A percentile compares a stretch with the other conserved stretches of the same genome.
Evolutionary conservation across 2,113 vertebrate species (phyloP).

Genomic region (Oplegnathus fasciatus): DNA sequence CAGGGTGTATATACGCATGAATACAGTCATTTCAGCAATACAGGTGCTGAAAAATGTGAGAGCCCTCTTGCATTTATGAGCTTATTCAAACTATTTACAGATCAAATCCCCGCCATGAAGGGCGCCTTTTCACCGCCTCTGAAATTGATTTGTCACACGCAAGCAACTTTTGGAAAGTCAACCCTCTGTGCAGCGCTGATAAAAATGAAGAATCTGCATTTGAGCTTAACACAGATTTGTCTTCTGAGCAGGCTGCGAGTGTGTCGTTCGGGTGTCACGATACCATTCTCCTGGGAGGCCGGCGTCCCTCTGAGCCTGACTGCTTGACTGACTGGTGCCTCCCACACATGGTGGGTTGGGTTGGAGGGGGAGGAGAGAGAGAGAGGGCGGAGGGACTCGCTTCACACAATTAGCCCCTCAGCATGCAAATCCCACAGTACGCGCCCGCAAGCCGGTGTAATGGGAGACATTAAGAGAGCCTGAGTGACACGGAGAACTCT

Average conservation of each 20-base stretch:
- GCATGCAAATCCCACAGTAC: slow-evolving; percentile 67
- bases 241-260: slow-evolving; percentile 25
- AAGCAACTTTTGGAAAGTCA: slow-evolving; percentile 69
- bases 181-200: slow-evolving; percentile 72
- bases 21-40: slow-evolving; percentile 7
- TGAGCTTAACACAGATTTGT: slow-evolving; percentile 67
- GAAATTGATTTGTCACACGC: slow-evolving; percentile 76
- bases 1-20: background rate
- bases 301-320: slow-evolving; percentile 38
- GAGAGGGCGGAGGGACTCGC: background rate
- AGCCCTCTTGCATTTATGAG: slow-evolving; percentile 48
- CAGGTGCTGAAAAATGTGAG: slow-evolving; percentile 34
- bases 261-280: slow-evolving; percentile 40
- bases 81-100: slow-evolving; percentile 57
- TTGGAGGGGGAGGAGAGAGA: slow-evolving; percentile 25
- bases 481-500: slow-evolving; percentile 49
- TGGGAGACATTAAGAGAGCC: slow-evolving; percentile 53
- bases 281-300: slow-evolving; percentile 60
- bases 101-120: slow-evolving; percentile 58
- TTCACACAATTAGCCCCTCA: slow-evolving; percentile 63
- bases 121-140: slow-evolving; percentile 26
- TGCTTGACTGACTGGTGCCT: slow-evolving; percentile 59
- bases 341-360: slow-evolving; percentile 44
- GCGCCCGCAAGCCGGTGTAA: slow-evolving; percentile 52
- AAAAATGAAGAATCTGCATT: slow-evolving; percentile 70